Conservation (phyloP, 1,140 invertebrate species). For the Limonius californicus region DNA sequence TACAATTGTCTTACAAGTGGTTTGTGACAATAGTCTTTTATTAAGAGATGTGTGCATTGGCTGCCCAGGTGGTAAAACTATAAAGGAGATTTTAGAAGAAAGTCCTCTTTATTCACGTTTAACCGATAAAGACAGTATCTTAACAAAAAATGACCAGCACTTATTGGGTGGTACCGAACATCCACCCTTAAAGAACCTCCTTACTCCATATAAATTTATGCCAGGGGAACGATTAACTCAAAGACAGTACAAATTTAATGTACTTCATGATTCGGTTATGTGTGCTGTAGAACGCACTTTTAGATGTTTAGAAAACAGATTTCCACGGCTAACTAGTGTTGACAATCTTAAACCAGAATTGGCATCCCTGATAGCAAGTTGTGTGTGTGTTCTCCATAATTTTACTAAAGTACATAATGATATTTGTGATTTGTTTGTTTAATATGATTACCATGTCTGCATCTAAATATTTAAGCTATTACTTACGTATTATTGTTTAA, state of each 20-base stretch:
- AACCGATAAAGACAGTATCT: slow-evolving; percentile 16
- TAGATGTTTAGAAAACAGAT: slow-evolving; percentile 23
- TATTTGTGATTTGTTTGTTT: slow-evolving; percentile 16
- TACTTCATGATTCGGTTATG: slow-evolving; percentile 20
- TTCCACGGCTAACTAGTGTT: slow-evolving; percentile 25
- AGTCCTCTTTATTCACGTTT: slow-evolving; percentile 25
- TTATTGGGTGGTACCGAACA: slow-evolving; percentile 28
- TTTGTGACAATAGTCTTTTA: slow-evolving; percentile 27
- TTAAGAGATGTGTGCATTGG: slow-evolving; percentile 28
- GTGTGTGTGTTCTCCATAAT: slow-evolving; percentile 29
- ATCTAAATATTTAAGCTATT: too few relatives aligned
- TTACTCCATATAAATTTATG: slow-evolving; percentile 24
- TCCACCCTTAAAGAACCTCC: slow-evolving; percentile 26
- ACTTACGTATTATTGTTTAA: too few relatives aligned
- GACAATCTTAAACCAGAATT: slow-evolving; percentile 16
- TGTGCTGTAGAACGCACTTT: slow-evolving; percentile 25
- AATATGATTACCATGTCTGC: too few relatives aligned
- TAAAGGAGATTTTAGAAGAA: slow-evolving; percentile 19
- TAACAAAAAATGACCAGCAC: slow-evolving; percentile 23
- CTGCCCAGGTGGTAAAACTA: slow-evolving; percentile 25
- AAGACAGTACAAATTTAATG: slow-evolving; percentile 28
- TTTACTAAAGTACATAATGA: slow-evolving; percentile 24
- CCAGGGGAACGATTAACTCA: slow-evolving; percentile 11
- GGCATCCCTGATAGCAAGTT: slow-evolving; percentile 18
- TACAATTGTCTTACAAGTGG: slow-evolving; percentile 30